phyloP scores from a whole-genome alignment of 2,888 invertebrate species.

The Agrotis clavis region DNA sequence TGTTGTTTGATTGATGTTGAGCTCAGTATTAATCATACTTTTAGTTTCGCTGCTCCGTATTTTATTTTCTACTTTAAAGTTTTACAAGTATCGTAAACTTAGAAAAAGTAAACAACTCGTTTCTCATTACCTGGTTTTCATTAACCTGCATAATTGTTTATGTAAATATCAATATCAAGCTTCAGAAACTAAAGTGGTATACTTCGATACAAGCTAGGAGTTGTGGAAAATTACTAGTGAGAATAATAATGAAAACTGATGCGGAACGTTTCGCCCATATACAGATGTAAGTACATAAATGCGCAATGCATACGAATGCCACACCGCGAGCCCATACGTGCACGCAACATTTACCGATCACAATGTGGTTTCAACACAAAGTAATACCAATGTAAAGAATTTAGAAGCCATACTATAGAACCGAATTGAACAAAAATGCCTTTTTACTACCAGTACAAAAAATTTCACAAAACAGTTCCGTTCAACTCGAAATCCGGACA shows the following conservation, averaged over 20 bases:
- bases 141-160: not conserved
- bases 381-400: slow-evolving; percentile 21
- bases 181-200: not conserved
- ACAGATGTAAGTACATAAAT: not conserved
- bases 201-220: not conserved
- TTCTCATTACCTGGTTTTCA: not conserved
- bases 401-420: slow-evolving; percentile 8
- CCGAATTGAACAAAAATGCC: slow-evolving; percentile 26
- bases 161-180: not conserved
- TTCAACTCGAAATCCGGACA: slow-evolving; percentile 15
- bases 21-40: slow-evolving; percentile 19
- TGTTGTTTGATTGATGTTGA: slow-evolving; percentile 26
- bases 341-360: slow-evolving; percentile 37
- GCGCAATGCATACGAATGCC: not conserved
- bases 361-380: slow-evolving; percentile 26
- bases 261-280: not conserved
- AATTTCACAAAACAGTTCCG: slow-evolving; percentile 40
- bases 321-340: not conserved
- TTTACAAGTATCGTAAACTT: not conserved
- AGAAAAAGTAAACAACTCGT: not conserved
- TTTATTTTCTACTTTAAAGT: slow-evolving; percentile 2
- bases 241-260: slow-evolving; percentile 41
- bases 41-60: slow-evolving; percentile 10
- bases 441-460: slow-evolving; percentile 20
- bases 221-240: slow-evolving; percentile 13